Base-by-base conservation (phyloP, 2,113 vertebrate species). In the Pao palembangensis region DNA sequence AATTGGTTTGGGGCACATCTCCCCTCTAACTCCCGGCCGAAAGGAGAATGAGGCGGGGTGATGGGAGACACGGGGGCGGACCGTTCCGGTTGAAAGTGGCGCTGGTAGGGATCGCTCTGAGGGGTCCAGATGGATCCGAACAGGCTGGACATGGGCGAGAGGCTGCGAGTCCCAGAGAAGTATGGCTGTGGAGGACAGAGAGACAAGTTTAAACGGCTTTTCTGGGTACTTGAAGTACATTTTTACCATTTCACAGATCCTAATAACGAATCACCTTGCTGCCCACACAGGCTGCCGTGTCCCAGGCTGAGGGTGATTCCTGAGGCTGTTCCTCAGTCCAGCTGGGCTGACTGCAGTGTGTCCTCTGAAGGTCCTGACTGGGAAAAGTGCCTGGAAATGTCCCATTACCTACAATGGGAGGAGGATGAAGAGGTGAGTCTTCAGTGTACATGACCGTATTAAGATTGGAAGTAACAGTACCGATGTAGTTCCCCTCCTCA, bases 41-140 rank as follows among this genome's bases (percentile, higher is more conserved):
- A 94, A 61, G 92, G 80, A 0, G 93, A 82, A 86, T 51, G 91
- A 8, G 66, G 5, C 53, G 80, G 86, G 87, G 82, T 85, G 3
- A 93, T 88, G 52, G 92, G 82, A 0, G 91, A 90, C 57, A 20
- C 89, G 0, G 87, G 93, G 74, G 71, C 78, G 41, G 87, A 93
- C 3, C 2, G 93, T 51, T 92, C 90, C 0, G 82, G 70, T 2
- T 90, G 92, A 75, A 95, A 97, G 87, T 93, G 94, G 71, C 81
- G 93, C 71, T 94, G 95, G 84, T 93, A 96, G 38, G 92, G 88
- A 34, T 97, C 94, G 11, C 87, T 97, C 73, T 98, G 96, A 0
- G 97, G 97, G 7, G 97, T 96, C 97, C 97, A 99, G 87, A 99
- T 99, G 81, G 97, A 99, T 51, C 97, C 96, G 67, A 99, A 99